Base-by-base conservation (phyloP, 37 sponge, comb jelly and placozoan genomes). In the Tethya wilhelma region DNA sequence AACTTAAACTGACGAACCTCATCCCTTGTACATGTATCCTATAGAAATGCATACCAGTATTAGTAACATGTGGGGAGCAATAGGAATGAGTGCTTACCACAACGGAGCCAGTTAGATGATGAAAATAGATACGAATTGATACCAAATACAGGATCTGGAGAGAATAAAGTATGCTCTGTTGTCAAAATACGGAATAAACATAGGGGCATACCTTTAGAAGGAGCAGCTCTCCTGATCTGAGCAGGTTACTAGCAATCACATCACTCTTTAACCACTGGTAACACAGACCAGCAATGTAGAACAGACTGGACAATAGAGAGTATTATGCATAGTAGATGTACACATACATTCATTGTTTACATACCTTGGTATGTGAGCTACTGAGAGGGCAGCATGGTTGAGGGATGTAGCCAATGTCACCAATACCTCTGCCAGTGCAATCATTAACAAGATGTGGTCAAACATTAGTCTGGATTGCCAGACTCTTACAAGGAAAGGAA, bases 181-280 rank as follows among this genome's bases (percentile, higher is more conserved):
- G 25, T 9, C 25, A 7, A 62, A 12, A 26, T 23, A 26, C n/a
- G 14, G 8, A 29, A 26, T 26, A 29, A 34, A 20, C 38, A 9
- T 36, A 14, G 7, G 36, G 38, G 3, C 29, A 0, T 73, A 82
- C 91, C 33, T 79, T 83, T 20, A 92, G 59, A 7, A 87, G 71
- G 11, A 87, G 43, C 30, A 87, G 42, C 45, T 92, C 92, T 59
- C 84, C 88, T 11, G 84, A 67, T 39, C 78, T 73, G 14, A 84
- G 70, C 45, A 78, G n/a, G 23, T 60, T 23, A 0, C 41, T 34
- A 1, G 74, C 64, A 3, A 65, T 25, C 33, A 67, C 46, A 69
- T 83, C 88, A 67, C 84, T 83, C 74, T 92, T 92, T 46, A 92
- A 60, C 92, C 92, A 92, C 43, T 83, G 79, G 49, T 75, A 87